These are phyloP conservation scores for Mimachlamys varia DNA, from an alignment of 2,888 invertebrate species.

Conservation along the genomic window DNA sequence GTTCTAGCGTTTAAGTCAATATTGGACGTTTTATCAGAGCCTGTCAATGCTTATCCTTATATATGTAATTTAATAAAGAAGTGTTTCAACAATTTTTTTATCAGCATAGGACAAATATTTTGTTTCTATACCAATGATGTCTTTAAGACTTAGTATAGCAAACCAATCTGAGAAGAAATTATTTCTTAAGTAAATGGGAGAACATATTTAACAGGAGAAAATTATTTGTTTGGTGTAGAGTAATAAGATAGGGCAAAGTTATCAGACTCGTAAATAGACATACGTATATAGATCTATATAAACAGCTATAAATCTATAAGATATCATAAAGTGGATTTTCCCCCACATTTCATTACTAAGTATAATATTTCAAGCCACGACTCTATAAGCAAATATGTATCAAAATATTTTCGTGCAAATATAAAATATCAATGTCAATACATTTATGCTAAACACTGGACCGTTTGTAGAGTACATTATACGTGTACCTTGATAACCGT, in stretches of 20 bases:
- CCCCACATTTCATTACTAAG: neutral
- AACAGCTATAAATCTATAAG: neutral
- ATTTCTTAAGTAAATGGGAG: neutral
- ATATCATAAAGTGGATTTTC: neutral
- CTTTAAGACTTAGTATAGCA: neutral
- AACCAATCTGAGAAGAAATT: neutral
- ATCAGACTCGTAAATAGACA: too few species aligned
- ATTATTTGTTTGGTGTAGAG: neutral
- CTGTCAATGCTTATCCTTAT: too few species aligned
- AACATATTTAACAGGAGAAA: neutral
- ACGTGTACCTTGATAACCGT: neutral
- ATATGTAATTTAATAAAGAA: neutral
- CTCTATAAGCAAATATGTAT: neutral
- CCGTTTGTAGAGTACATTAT: neutral
- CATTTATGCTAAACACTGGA: neutral
- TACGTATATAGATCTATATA: too few species aligned
- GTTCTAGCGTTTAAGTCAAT: neutral
- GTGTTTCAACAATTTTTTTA: neutral
- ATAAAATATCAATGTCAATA: neutral
- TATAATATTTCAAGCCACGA: neutral
- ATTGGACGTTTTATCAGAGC: neutral
- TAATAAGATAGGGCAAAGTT: neutral
- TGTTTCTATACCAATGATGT: neutral
- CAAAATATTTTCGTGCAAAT: neutral
- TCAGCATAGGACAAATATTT: neutral